Conservation (phyloP, 2,888 invertebrate genomes). For the Conistra vaccinii region DNA sequence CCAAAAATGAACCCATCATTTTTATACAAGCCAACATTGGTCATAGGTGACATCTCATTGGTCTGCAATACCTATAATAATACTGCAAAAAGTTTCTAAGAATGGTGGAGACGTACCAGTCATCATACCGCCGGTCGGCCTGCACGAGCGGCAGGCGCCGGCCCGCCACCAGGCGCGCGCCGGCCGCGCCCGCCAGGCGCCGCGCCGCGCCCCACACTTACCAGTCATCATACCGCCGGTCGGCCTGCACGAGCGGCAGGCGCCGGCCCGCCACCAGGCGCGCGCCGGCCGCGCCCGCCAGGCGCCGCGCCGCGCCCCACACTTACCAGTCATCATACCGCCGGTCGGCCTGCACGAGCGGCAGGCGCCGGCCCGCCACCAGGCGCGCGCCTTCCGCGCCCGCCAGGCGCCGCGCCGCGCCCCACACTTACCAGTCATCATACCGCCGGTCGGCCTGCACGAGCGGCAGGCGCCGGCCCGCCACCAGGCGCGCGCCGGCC, state of each 20-base stretch:
- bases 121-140: conserved; percentile 88
- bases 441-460: conserved; percentile 82
- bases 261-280: conserved; percentile 94
- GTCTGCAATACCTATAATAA: background rate
- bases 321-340: too few species aligned
- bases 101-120: conserved; percentile 89
- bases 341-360: conserved; percentile 83
- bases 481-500: conserved; percentile 93
- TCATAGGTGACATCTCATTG: background rate
- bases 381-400: conserved; percentile 93
- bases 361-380: conserved; percentile 92
- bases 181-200: conserved; percentile 94
- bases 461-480: conserved; percentile 90
- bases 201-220: conserved; percentile 92
- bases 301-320: conserved; percentile 92
- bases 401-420: conserved; percentile 93
- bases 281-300: conserved; percentile 93
- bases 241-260: conserved; percentile 83
- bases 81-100: background rate
- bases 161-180: conserved; percentile 93
- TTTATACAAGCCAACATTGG: background rate
- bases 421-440: too few species aligned
- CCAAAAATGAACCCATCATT: too few species aligned
- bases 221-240: too few species aligned
- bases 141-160: conserved; percentile 85